Evolutionary conservation across 2,797 vertebrate species (phyloP).

Genomic region (Myoxocephalus aenaeus): DNA sequence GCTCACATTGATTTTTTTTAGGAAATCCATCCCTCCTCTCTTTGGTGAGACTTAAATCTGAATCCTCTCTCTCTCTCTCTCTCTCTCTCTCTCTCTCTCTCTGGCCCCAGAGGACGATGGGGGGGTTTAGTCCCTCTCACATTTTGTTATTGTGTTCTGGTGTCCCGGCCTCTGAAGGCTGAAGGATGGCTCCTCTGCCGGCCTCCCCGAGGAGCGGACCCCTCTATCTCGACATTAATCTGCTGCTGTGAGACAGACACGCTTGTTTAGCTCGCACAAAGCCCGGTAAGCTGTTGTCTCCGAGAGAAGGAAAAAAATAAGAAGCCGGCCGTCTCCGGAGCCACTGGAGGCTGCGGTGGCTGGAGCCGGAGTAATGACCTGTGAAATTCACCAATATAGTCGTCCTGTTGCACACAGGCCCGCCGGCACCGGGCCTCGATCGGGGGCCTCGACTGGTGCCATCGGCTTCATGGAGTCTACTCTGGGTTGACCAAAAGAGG

Average conservation of each 20-base stretch:
- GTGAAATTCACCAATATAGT: constrained; percentile 83
- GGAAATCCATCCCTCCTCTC: constrained; percentile 30
- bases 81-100: not conserved
- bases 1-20: not conserved
- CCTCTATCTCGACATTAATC: constrained; percentile 81
- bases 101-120: constrained; percentile 41
- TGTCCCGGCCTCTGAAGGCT: constrained; percentile 70
- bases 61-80: constrained; percentile 4
- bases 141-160: constrained; percentile 77
- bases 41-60: constrained; percentile 34
- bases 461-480: constrained; percentile 51
- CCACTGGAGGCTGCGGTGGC: constrained; percentile 78
- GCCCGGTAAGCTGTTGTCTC: constrained; percentile 81
- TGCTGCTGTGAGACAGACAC: constrained; percentile 81
- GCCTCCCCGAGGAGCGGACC: constrained; percentile 70
- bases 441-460: constrained; percentile 49
- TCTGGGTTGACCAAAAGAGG: constrained; percentile 8
- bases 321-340: constrained; percentile 76
- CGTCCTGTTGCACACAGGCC: constrained; percentile 78
- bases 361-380: constrained; percentile 87
- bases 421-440: constrained; percentile 70
- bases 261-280: constrained; percentile 81
- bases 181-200: constrained; percentile 77
- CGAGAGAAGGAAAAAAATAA: constrained; percentile 43
- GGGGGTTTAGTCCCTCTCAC: constrained; percentile 47